Percentiles rank a stretch among this genome's conserved stretches.
phyloP scores from a whole-genome alignment of 2,113 vertebrate species.

The Macaca fascicularis region T2T-MFA8v1.1 NC_088378.1:48522501-48523000 shows the following conservation, averaged over 20 bases:
- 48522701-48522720: too few species aligned
- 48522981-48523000: background rate
- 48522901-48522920: background rate
- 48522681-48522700: background rate
- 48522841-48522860: accelerated
- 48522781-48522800: background rate
- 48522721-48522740: background rate
- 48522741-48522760: background rate
- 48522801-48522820: background rate
- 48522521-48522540: background rate
- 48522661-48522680: background rate
- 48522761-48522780: background rate
- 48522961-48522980: background rate
- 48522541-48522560: background rate
- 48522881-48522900: background rate
- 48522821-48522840: background rate
- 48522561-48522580: background rate
- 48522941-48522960: background rate
- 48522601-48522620: background rate
- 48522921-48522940: background rate
- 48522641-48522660: background rate
- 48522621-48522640: background rate
- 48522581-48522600: background rate
- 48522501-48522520: background rate
- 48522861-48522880: background rate